These are phyloP conservation scores for Zaprionus lachaisei DNA, from an alignment of 1,140 invertebrate species.

Conservation along the genomic window DNA sequence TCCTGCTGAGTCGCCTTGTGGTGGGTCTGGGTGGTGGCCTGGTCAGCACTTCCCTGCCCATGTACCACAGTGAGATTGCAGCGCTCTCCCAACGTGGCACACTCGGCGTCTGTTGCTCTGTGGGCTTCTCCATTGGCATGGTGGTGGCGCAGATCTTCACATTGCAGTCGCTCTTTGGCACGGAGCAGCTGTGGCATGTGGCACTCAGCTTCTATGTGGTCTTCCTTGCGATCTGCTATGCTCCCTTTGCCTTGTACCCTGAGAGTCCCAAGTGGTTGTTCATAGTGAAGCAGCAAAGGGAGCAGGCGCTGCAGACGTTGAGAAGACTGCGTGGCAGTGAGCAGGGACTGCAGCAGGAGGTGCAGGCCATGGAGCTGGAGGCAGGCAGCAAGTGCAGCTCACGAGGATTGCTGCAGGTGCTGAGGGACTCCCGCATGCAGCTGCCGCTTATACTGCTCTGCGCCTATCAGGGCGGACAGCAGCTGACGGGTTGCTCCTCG, in stretches of 20 bases:
- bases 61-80: conserved; percentile 94
- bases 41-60: conserved; percentile 91
- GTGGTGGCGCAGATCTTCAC: conserved; percentile 89
- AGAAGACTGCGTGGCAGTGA: conserved; percentile 55
- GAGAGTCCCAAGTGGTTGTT: conserved; percentile 94
- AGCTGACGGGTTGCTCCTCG: conserved; percentile 93
- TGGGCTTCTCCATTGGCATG: conserved; percentile 93
- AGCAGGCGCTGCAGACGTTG: conserved; percentile 85
- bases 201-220: conserved; percentile 88
- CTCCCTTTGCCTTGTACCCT: conserved; percentile 88
- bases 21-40: conserved; percentile 89
- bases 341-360: conserved; percentile 82
- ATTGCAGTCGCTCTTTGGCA: conserved; percentile 84
- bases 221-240: conserved; percentile 86
- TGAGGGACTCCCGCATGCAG: conserved; percentile 45
- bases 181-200: conserved; percentile 87
- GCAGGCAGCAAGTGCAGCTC: conserved; percentile 53
- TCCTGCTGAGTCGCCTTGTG: conserved; percentile 89
- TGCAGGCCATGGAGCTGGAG: conserved; percentile 74
- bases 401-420: conserved; percentile 85
- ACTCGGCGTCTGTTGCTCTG: conserved; percentile 92
- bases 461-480: conserved; percentile 91
- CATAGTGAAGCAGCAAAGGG: conserved; percentile 87
- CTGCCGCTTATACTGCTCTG: conserved; percentile 90
- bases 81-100: conserved; percentile 90